Percentiles rank a stretch among this genome's conserved stretches.
phyloP scores from a whole-genome alignment of 2,113 vertebrate genomes.

The Acrocephalus arundinaceus region DNA sequence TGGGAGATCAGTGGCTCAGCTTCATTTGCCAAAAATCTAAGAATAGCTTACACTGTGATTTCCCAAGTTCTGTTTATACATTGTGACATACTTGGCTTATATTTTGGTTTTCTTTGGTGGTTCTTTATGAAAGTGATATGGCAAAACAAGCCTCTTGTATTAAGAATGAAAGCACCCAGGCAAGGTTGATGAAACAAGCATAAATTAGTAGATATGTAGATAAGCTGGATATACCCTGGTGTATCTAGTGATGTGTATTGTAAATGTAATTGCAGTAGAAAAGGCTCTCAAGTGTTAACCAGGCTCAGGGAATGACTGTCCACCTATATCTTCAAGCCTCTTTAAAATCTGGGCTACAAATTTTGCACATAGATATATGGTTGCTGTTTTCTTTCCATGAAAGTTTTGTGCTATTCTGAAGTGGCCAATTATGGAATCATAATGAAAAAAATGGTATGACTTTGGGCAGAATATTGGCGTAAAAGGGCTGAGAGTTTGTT shows the following conservation, averaged over 20 bases:
- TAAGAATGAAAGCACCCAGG: background rate
- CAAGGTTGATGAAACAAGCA: background rate
- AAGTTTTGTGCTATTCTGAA: background rate
- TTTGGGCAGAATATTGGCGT: background rate
- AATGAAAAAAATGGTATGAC: background rate
- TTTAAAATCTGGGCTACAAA: background rate
- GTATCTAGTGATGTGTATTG: background rate
- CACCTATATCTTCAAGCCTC: background rate
- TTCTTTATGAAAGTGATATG: background rate
- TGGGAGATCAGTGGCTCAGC: background rate
- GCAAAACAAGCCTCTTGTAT: background rate
- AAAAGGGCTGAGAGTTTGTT: constrained; percentile 38
- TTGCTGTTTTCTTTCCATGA: background rate
- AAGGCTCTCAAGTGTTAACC: background rate
- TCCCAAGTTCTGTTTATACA: background rate
- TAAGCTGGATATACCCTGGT: background rate
- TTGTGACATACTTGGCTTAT: background rate
- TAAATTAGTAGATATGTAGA: background rate
- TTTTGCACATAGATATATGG: background rate
- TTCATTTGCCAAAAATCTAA: background rate
- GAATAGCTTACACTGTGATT: background rate
- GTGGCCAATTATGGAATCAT: background rate
- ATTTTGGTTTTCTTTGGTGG: background rate
- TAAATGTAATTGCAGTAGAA: background rate
- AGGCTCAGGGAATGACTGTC: background rate